A percentile compares a stretch with the other conserved stretches of the same genome.
phyloP scores from a whole-genome alignment of 2,113 vertebrate genomes.

The Bolborhynchus lineola region DNA sequence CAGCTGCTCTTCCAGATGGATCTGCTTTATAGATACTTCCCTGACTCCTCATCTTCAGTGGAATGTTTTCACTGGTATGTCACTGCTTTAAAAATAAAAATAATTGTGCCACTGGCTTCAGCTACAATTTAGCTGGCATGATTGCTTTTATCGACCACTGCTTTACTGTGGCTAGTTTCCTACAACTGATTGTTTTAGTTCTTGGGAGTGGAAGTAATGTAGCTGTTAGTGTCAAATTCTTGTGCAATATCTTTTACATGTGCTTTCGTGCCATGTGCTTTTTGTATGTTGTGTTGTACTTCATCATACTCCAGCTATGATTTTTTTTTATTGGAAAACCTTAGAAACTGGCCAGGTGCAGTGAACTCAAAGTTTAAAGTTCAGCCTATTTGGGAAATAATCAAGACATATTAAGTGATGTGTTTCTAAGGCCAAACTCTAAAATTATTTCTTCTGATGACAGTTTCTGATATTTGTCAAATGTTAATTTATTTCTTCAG shows the following conservation, averaged over 20 bases:
- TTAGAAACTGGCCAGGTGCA: neutral
- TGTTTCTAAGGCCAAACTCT: neutral
- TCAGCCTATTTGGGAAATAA: neutral
- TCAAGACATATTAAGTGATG: neutral
- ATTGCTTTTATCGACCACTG: conserved; percentile 53
- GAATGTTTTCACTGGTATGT: conserved; percentile 56
- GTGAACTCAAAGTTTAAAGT: neutral
- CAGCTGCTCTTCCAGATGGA: conserved; percentile 66
- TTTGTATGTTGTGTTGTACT: neutral
- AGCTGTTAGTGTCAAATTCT: conserved; percentile 31
- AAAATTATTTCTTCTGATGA: neutral
- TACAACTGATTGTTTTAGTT: conserved; percentile 31
- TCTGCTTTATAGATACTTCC: conserved; percentile 49
- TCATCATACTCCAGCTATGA: neutral
- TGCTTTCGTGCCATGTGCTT: neutral
- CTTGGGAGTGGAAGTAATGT: conserved; percentile 24
- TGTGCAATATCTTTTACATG: conserved; percentile 23
- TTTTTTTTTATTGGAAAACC: neutral
- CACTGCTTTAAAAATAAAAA: conserved; percentile 46
- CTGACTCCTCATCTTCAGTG: conserved; percentile 51
- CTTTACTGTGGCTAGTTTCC: neutral
- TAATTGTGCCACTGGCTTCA: conserved; percentile 26
- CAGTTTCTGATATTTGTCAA: neutral
- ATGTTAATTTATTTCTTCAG: neutral
- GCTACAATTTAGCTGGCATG: conserved; percentile 7